Percentiles rank a stretch among this genome's conserved stretches.
Evolutionary conservation across 2,888 invertebrate species (phyloP).

Genomic region (Poecilus cupreus): DNA sequence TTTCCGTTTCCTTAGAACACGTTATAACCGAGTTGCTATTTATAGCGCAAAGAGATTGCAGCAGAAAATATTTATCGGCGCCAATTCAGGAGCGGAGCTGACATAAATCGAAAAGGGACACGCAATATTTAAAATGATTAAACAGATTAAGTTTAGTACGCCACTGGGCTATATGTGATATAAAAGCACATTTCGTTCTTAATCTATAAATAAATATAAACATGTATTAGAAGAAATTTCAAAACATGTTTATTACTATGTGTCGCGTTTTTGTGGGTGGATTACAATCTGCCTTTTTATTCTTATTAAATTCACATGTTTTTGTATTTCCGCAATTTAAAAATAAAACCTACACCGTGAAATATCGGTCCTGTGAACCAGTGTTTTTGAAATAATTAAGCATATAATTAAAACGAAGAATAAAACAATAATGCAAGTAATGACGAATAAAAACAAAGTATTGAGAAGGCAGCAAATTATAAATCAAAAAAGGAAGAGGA

Average conservation of each 20-base stretch:
- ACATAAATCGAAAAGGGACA: background rate
- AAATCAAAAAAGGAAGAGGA: slow-evolving; percentile 9
- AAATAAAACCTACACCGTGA: background rate
- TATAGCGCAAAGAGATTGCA: background rate
- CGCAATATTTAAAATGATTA: no score
- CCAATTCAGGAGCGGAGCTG: slow-evolving; percentile 5
- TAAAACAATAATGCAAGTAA: slow-evolving; percentile 20
- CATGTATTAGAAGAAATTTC: no score
- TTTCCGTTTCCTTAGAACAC: slow-evolving; percentile 6
- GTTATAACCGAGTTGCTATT: slow-evolving; percentile 10
- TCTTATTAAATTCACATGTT: background rate
- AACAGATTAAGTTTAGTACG: background rate
- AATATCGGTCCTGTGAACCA: background rate
- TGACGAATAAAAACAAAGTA: slow-evolving; percentile 10
- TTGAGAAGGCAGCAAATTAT: slow-evolving; percentile 1
- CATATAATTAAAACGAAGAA: background rate
- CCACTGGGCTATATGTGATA: background rate
- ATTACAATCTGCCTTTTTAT: no score
- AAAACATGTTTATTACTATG: no score
- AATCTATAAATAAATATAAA: background rate
- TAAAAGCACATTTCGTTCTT: background rate
- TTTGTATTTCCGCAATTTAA: background rate
- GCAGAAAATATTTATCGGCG: background rate
- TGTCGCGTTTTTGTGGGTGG: no score
- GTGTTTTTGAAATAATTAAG: background rate